phyloP scores from a whole-genome alignment of 2,113 vertebrate genomes.

The Gallinago jamesoni region DNA sequence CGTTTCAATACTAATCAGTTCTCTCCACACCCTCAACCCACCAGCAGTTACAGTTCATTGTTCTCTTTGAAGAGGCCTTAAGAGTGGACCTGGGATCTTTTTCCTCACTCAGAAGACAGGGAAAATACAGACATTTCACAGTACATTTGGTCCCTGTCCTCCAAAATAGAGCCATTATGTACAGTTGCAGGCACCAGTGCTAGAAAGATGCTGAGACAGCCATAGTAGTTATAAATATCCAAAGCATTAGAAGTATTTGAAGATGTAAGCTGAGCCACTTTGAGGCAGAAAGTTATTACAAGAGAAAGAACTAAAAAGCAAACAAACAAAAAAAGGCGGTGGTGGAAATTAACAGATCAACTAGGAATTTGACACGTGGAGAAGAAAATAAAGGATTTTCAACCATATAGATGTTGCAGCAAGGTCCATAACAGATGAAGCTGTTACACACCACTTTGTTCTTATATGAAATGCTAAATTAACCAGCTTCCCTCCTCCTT shows the following conservation, averaged over 20 bases:
- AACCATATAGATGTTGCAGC: background rate
- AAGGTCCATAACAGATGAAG: background rate
- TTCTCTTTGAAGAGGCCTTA: background rate
- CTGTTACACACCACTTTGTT: background rate
- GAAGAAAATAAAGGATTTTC: background rate
- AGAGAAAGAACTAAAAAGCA: background rate
- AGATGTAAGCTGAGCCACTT: background rate
- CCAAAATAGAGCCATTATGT: background rate
- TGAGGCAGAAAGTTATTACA: background rate
- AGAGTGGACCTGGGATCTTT: background rate
- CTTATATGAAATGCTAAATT: background rate
- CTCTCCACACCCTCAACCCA: background rate
- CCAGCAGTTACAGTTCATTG: background rate
- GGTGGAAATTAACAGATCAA: background rate
- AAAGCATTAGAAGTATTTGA: background rate
- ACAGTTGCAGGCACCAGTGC: background rate
- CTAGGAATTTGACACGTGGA: background rate
- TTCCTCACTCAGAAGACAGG: background rate
- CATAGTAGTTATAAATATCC: background rate
- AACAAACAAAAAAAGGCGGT: accelerated
- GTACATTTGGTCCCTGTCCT: background rate
- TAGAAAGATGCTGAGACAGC: background rate
- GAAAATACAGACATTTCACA: background rate
- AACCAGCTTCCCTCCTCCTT: background rate
- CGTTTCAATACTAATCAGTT: accelerated